Evolutionary conservation across 23 tunicate species (phyloP), one percentile per base, ranked within the genome.

Genomic region (Trididemnum clinides): DNA sequence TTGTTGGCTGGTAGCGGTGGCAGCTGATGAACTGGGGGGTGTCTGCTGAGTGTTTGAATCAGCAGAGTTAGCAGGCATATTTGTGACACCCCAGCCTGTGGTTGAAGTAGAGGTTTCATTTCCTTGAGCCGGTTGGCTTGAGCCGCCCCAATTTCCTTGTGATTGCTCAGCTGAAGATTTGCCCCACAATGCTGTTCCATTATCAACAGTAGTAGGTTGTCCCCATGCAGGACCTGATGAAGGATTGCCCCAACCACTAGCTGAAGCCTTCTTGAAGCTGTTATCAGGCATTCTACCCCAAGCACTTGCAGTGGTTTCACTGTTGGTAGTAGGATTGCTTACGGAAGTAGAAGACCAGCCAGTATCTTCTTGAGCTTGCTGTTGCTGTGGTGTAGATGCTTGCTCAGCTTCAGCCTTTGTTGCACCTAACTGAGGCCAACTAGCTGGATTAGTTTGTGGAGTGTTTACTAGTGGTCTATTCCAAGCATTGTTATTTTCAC

Each of bases 371-470:
- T 88, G 87, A 49, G 85, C 72, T 7, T 71, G 87, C 22, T 72
- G 25, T 38, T 85, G 82, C 28, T 64, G 19, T 57, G 34, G 71
- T n/a, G 34, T 39, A 57, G 87, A 22, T 12, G 75, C 36, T 29
- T 78, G 82, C 51, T 87, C 85, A 39, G 79, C 49, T 84, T 84
- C 88, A 0, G 72, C 6, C 26, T 44, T 50, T 31, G 38, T 65
- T 39, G 87, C 80, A 73, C 97, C 97, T 5, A 92, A 71, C 86
- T 92, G 91, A 30, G 97, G 97, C 97, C 97, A 92, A 62, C 86
- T 88, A 15, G 91, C 89, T 1, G 97, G 97, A 39, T 92, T 84
- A 34, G 89, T 74, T 49, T 88, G 86, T 33, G 97, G 97, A 26
- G 97, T 85, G 39, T 90, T 88, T 27, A 92, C 88, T 19, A 58